Conservation (phyloP, 2,797 vertebrate species). For the Lophura swinhoii region DNA sequence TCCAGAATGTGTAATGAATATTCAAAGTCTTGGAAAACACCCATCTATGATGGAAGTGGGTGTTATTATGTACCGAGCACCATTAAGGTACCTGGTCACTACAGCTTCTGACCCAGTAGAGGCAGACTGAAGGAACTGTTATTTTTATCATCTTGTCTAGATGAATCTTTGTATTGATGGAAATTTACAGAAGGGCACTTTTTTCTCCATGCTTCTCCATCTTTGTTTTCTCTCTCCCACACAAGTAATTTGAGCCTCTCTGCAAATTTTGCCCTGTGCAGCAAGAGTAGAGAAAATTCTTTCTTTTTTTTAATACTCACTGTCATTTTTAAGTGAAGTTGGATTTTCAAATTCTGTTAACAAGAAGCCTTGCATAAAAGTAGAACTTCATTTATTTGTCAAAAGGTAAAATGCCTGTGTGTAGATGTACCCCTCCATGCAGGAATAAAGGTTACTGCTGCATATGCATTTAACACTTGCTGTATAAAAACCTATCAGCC, state of each 20-base stretch:
- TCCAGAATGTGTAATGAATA: conserved; percentile 18
- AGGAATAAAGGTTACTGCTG: not conserved
- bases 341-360: not conserved
- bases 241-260: not conserved
- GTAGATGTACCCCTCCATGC: not conserved
- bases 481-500: not conserved
- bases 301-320: not conserved
- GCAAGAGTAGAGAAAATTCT: not conserved
- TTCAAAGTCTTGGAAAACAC: conserved; percentile 11
- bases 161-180: not conserved
- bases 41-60: not conserved
- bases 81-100: not conserved
- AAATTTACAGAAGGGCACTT: not conserved
- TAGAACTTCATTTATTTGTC: not conserved
- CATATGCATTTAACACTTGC: not conserved
- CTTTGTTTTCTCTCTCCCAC: not conserved
- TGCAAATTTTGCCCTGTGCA: not conserved
- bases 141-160: not conserved
- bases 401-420: not conserved
- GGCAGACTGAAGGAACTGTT: not conserved
- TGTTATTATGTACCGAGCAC: not conserved
- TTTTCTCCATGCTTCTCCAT: not conserved
- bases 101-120: not conserved
- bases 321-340: not conserved
- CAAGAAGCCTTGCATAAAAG: not conserved